Evolutionary conservation across 2,888 invertebrate species (phyloP), one percentile per base, ranked within the genome.

Genomic region (Idaea aversata): DNA sequence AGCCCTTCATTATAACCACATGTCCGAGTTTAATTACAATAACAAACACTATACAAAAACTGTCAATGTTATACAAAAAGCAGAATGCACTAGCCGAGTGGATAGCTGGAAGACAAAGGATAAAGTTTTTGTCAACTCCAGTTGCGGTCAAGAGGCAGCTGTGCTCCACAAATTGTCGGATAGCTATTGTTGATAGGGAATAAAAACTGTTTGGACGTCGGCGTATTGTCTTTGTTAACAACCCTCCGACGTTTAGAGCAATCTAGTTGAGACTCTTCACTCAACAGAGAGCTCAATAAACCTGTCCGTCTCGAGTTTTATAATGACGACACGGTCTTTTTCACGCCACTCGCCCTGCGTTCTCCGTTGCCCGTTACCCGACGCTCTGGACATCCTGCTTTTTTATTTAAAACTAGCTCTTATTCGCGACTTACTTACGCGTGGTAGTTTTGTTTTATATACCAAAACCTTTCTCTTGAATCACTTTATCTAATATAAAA

Each of bases 241-340:
- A 77, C 73, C 74, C 77, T 76, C 70, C 3, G 64, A 69, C 75
- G 76, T 70, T 78, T 77, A 82, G 80, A 75, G 81, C 81, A 75
- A 79, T 85, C 75, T 76, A 81, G 72, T 78, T 77, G 70, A 84
- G 83, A 78, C 77, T 79, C 76, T 80, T 75, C 72, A 77, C 66
- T 72, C 67, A 70, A 71, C 74, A 73, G 70, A 75, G 71, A 68
- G 70, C 76, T 73, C 73, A 76, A 77, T 72, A 73, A 70, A 69
- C 67, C 65, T 66, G 62, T 63, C 59, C 59, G 61, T 62, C 65
- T 68, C 57, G 15, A 65, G 66, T 63, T 63, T 64, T 60, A 66
- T 67, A 60, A 59, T 59, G 59, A 16, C 59, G 15, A 34, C 59
- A 15, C 16, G 16, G 59, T 59, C 47, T 47, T 47, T 47, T 47